Evolutionary conservation across 2,888 invertebrate genomes (phyloP).

Genomic region (Hydraecia micacea): DNA sequence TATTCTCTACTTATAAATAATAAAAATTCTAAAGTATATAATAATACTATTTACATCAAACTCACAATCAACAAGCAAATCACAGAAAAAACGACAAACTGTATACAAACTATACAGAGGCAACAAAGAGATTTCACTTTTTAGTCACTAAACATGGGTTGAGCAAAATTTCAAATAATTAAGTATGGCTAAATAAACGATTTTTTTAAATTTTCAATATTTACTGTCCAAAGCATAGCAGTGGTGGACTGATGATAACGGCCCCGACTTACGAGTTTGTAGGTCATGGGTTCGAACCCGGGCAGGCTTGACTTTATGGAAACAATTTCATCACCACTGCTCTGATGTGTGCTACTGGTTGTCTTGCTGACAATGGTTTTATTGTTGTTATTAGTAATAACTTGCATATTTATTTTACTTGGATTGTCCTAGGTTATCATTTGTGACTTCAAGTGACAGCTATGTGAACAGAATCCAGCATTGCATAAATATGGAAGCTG

Average conservation of each 20-base stretch:
- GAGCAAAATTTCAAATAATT: slow-evolving; percentile 22
- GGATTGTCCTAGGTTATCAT: too few relatives aligned
- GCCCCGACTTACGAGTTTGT: too few relatives aligned
- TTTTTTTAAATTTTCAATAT: neutral
- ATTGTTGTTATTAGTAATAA: too few relatives aligned
- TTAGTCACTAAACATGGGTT: neutral
- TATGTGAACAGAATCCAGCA: too few relatives aligned
- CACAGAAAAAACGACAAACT: slow-evolving; percentile 36
- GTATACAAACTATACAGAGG: slow-evolving; percentile 18
- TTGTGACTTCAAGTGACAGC: too few relatives aligned
- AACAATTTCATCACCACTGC: too few relatives aligned
- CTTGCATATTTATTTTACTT: too few relatives aligned
- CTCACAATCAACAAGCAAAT: slow-evolving; percentile 41
- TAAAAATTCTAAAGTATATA: slow-evolving; percentile 22
- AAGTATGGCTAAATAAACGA: neutral
- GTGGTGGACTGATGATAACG: neutral
- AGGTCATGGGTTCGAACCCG: too few relatives aligned
- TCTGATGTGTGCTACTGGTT: too few relatives aligned
- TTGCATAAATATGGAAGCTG: too few relatives aligned
- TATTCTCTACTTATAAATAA: slow-evolving; percentile 19
- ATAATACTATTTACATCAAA: slow-evolving; percentile 52
- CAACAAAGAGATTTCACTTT: slow-evolving; percentile 1
- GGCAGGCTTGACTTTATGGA: too few relatives aligned
- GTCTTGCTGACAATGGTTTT: too few relatives aligned
- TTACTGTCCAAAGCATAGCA: neutral